These are phyloP conservation scores for Metellina segmentata DNA, from an alignment of 2,888 invertebrate species.

Conservation along the genomic window DNA sequence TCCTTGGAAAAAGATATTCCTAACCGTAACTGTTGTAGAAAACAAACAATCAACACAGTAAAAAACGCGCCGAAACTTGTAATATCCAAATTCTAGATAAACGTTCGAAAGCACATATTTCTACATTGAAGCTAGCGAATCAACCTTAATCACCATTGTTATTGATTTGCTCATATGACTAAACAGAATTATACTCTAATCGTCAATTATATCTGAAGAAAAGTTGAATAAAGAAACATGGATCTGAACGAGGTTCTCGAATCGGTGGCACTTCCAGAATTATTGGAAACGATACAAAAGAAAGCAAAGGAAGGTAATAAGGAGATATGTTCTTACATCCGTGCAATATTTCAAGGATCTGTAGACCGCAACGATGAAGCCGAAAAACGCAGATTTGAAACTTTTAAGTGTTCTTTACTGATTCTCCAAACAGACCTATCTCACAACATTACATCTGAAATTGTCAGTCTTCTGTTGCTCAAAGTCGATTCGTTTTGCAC, in stretches of 20 bases:
- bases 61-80: too few relatives aligned
- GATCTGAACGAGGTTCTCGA: constrained; percentile 44
- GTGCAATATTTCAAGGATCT: constrained; percentile 65
- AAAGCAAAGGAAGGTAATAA: constrained; percentile 59
- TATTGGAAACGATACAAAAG: constrained; percentile 52
- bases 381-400: constrained; percentile 60
- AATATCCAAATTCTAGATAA: too few relatives aligned
- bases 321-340: constrained; percentile 50
- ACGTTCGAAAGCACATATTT: too few relatives aligned
- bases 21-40: too few relatives aligned
- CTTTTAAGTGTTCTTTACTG: constrained; percentile 52
- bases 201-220: too few relatives aligned
- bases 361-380: constrained; percentile 43
- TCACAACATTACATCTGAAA: constrained; percentile 21
- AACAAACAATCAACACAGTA: too few relatives aligned
- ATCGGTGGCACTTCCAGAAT: constrained; percentile 50
- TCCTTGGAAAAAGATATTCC: too few relatives aligned
- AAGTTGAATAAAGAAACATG: constrained; percentile 10
- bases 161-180: too few relatives aligned
- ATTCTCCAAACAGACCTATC: constrained; percentile 53
- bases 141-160: too few relatives aligned
- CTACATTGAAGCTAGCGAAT: too few relatives aligned
- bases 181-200: too few relatives aligned
- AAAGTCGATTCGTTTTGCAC: constrained; percentile 59
- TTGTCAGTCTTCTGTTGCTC: constrained; percentile 42